phyloP scores from a whole-genome alignment of 1,140 invertebrate genomes.

The Megalopta genalis region DNA sequence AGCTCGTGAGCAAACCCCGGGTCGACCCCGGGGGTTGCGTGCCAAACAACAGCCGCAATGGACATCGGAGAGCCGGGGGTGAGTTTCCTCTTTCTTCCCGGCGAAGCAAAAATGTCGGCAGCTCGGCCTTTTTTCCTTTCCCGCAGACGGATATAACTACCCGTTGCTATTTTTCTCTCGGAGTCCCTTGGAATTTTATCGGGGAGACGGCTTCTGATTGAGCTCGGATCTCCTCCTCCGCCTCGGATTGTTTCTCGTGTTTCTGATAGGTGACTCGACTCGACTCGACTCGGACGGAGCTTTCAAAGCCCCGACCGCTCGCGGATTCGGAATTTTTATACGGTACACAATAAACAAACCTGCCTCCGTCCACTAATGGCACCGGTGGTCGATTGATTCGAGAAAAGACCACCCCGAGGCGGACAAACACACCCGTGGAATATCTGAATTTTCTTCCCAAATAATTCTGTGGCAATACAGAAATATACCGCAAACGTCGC shows the following conservation, averaged over 20 bases:
- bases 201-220: neutral
- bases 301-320: too few relatives aligned
- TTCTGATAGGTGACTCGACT: too few relatives aligned
- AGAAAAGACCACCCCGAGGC: too few relatives aligned
- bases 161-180: conserved; percentile 19
- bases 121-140: neutral
- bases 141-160: conserved; percentile 12
- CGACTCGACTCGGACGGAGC: too few relatives aligned
- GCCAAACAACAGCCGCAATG: conserved; percentile 34
- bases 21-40: neutral
- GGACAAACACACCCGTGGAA: too few relatives aligned
- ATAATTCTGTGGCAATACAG: too few relatives aligned
- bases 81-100: conserved; percentile 30
- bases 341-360: neutral
- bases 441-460: too few relatives aligned
- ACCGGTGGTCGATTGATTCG: too few relatives aligned
- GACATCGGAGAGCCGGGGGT: conserved; percentile 37
- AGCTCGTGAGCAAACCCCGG: conserved; percentile 5
- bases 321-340: neutral
- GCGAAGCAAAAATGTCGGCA: conserved; percentile 48
- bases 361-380: too few relatives aligned
- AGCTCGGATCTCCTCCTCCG: neutral
- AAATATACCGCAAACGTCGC: too few relatives aligned
- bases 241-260: too few relatives aligned
- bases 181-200: neutral